phyloP scores from a whole-genome alignment of 2,888 invertebrate species.

The Eucera pruinosa region DNA sequence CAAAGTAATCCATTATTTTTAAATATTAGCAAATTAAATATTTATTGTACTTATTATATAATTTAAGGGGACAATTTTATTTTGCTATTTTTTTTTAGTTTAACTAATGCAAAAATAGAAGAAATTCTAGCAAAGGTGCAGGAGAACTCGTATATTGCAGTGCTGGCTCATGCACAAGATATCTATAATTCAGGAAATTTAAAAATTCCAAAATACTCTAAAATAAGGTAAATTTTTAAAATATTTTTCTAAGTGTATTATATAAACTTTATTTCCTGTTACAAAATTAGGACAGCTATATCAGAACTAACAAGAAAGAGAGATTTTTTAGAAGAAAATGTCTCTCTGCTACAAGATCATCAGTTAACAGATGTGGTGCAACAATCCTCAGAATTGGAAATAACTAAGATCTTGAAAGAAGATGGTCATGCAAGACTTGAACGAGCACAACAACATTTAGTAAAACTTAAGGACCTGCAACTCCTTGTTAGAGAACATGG shows the following conservation, averaged over 20 bases:
- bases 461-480: slow-evolving; percentile 73
- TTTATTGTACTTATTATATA: not conserved
- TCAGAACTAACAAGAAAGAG: slow-evolving; percentile 71
- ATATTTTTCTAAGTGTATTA: not conserved
- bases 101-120: slow-evolving; percentile 54
- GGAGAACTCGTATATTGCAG: slow-evolving; percentile 45
- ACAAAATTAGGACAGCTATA: slow-evolving; percentile 73
- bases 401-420: slow-evolving; percentile 74
- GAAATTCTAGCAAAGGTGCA: slow-evolving; percentile 50
- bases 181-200: slow-evolving; percentile 65
- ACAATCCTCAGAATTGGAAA: slow-evolving; percentile 71
- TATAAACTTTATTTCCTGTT: slow-evolving; percentile 22
- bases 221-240: slow-evolving; percentile 56
- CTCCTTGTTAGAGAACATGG: slow-evolving; percentile 76
- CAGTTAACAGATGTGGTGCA: slow-evolving; percentile 71
- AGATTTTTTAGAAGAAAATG: slow-evolving; percentile 77
- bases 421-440: slow-evolving; percentile 72
- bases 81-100: slow-evolving; percentile 41
- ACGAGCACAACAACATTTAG: slow-evolving; percentile 67
- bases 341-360: slow-evolving; percentile 71
- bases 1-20: slow-evolving; percentile 61
- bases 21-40: not conserved
- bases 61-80: not conserved
- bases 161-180: slow-evolving; percentile 52
- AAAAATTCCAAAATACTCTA: slow-evolving; percentile 45